Base-by-base conservation (phyloP, 2,113 vertebrate species). In the Gopherus flavomarginatus region DNA sequence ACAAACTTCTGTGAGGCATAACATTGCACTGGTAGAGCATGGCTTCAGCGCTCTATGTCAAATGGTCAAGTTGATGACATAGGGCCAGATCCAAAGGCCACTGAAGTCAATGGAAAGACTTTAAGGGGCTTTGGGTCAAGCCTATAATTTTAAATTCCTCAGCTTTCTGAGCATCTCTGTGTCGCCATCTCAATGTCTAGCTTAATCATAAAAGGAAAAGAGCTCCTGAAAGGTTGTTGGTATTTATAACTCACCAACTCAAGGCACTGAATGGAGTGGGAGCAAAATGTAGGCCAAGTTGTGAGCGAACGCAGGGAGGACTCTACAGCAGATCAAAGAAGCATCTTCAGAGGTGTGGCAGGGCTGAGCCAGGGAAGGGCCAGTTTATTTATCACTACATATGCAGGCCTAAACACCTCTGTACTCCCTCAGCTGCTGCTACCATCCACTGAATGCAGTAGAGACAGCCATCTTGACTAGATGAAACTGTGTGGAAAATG, bases 1-100 rank as follows among this genome's bases (percentile, higher is more conserved):
- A 21, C 26, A 79, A 86, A 8, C 11, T 94, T 92, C 59, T 79
- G 81, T 79, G 29, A 92, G 29, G 54, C 31, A 83, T 11, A 50
- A 13, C 19, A 53, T 81, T 81, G 87, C 10, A 72, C 22, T 42
- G 22, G 54, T 8, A 3, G 1, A n/a, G 57, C 27, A 11, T 1
- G 0, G 21, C 81, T 75, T 83, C 69, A 80, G n/a, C 29, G 69
- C 84, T 53, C 21, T 31, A 17, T 85, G 35, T 3, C 2, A 81
- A 80, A 11, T 29, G 91, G 13, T 31, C 16, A 79, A 53, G 78
- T 87, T 53, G n/a, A 27, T 65, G 62, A 52, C 38, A 78, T 89
- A 72, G 5, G 0, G 0, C 62, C 35, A 90, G 54, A 87, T 35
- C 19, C 93, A 59, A 88, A 87, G 22, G 38, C 53, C 53, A 83